Evolutionary conservation across 1,140 invertebrate species (phyloP).

Genomic region (Magallana angulata): DNA sequence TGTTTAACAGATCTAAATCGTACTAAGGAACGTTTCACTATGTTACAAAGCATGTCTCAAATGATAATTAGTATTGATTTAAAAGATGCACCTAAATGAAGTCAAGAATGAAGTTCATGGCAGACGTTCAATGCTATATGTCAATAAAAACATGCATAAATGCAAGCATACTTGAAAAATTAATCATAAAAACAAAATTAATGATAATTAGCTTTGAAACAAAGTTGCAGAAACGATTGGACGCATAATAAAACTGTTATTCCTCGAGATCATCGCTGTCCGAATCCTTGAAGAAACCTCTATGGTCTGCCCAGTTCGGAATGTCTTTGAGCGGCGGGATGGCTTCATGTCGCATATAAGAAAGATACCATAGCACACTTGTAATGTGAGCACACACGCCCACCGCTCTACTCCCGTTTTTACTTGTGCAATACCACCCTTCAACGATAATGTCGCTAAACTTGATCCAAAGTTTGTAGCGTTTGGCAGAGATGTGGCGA

Average conservation of each 20-base stretch:
- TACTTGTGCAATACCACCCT: slow-evolving; percentile 23
- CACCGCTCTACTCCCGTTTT: slow-evolving; percentile 38
- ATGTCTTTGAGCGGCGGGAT: background rate
- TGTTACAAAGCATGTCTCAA: too few species aligned
- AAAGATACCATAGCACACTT: slow-evolving; percentile 37
- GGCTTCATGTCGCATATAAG: slow-evolving; percentile 3
- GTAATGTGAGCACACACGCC: slow-evolving; percentile 46
- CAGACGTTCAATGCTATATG: too few species aligned
- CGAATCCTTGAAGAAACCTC: background rate
- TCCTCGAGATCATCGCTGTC: slow-evolving; percentile 12
- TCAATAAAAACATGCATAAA: too few species aligned
- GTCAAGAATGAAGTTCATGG: too few species aligned
- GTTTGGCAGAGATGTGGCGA: slow-evolving; percentile 27
- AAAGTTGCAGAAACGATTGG: too few species aligned
- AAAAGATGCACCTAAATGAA: too few species aligned
- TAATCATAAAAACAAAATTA: too few species aligned
- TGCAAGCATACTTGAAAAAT: background rate
- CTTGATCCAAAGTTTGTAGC: slow-evolving; percentile 30
- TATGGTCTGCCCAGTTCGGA: slow-evolving; percentile 2
- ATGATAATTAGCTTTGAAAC: too few species aligned
- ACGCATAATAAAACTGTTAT: background rate
- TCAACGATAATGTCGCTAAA: background rate
- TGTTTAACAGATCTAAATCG: too few species aligned
- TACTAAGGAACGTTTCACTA: too few species aligned
- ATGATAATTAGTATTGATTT: too few species aligned